Evolutionary conservation across 2,888 invertebrate species (phyloP).

Genomic region (Heliconius sara): DNA sequence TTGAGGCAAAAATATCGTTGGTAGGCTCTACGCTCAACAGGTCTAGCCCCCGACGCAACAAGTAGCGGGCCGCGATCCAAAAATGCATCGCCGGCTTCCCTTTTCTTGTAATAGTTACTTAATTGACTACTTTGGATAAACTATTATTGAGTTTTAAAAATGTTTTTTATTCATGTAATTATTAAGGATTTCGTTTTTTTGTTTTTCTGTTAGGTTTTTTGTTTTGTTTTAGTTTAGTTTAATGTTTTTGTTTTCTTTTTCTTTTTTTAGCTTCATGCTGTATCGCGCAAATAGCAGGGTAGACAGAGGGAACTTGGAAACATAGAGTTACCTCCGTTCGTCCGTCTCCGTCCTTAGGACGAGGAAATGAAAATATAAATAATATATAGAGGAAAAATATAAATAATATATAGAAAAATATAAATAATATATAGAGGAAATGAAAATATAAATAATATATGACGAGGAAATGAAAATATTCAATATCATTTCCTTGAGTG

Average conservation of each 20-base stretch:
- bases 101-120: constrained; percentile 30
- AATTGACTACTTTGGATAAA: constrained; percentile 57
- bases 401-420: too few species aligned
- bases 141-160: constrained; percentile 40
- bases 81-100: constrained; percentile 72
- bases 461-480: too few species aligned
- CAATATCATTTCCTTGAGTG: too few species aligned
- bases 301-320: too few species aligned
- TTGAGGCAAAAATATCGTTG: constrained; percentile 76
- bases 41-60: constrained; percentile 77
- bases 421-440: too few species aligned
- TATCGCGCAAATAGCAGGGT: too few species aligned
- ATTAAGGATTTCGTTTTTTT: not conserved
- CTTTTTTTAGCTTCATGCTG: too few species aligned
- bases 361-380: too few species aligned
- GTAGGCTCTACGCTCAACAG: constrained; percentile 74
- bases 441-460: too few species aligned
- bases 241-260: not conserved
- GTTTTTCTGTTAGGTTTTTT: not conserved
- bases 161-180: not conserved
- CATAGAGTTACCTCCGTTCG: too few species aligned
- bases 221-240: not conserved
- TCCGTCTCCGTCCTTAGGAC: too few species aligned
- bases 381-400: too few species aligned
- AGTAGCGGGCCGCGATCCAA: constrained; percentile 83